A percentile compares a stretch with the other conserved stretches of the same genome.
Conservation (phyloP, 2,888 invertebrate genomes). For the Eustalomyia histrio region DNA sequence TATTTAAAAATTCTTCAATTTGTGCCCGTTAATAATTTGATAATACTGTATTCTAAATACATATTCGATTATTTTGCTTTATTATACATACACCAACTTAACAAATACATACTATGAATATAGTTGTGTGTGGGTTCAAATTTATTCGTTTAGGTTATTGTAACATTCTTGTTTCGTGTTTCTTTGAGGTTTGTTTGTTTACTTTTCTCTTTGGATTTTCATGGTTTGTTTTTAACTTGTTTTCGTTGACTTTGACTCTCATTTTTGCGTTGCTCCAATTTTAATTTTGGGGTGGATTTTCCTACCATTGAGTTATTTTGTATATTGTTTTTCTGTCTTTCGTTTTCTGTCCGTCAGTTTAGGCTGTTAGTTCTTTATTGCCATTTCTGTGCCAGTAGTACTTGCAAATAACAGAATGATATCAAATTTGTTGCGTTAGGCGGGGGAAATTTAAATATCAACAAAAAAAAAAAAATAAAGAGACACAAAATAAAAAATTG, state of each 20-base stretch:
- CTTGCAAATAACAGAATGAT: slow-evolving; percentile 18
- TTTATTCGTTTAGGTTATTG: slow-evolving; percentile 26
- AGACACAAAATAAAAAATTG: slow-evolving; percentile 23
- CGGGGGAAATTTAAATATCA: slow-evolving; percentile 6
- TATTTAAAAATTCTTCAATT: no score
- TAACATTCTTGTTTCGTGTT: slow-evolving; percentile 7
- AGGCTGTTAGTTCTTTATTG: slow-evolving; percentile 26
- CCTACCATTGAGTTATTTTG: not conserved
- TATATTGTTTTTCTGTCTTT: not conserved
- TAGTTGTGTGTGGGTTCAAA: slow-evolving; percentile 33
- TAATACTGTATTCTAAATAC: no score
- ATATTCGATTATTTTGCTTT: no score
- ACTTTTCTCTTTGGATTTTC: slow-evolving; percentile 11
- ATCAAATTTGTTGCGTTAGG: slow-evolving; percentile 57
- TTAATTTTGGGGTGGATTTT: slow-evolving; percentile 39
- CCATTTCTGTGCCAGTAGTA: slow-evolving; percentile 55
- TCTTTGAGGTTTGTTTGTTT: slow-evolving; percentile 22
- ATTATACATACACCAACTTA: no score
- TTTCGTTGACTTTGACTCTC: slow-evolving; percentile 55
- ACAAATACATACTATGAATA: not conserved
- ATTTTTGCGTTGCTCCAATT: slow-evolving; percentile 30
- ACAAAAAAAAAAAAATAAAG: slow-evolving; percentile 11
- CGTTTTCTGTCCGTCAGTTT: not conserved
- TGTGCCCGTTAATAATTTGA: no score
- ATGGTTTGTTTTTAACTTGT: slow-evolving; percentile 13